Evolutionary conservation across 1,140 invertebrate species (phyloP).

Genomic region (Drosophila biarmipes): DNA sequence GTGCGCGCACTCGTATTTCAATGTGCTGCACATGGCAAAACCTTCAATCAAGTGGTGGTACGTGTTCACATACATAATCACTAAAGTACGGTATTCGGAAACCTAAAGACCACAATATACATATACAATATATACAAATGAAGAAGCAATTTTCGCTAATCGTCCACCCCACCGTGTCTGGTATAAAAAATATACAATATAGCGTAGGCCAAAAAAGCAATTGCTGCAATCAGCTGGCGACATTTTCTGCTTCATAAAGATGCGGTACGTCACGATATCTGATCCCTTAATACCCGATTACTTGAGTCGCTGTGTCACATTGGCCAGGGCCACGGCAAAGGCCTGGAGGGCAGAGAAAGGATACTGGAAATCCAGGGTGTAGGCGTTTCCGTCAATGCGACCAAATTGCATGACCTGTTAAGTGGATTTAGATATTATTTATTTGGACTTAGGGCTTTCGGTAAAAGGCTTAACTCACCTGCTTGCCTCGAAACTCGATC

Average conservation of each 20-base stretch:
- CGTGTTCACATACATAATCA: slow-evolving; percentile 58
- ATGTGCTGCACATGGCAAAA: slow-evolving; percentile 56
- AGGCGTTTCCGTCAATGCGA: slow-evolving; percentile 98
- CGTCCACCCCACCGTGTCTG: slow-evolving; percentile 7
- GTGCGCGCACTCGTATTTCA: slow-evolving; percentile 46
- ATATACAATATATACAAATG: slow-evolving; percentile 77
- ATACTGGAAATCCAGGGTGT: slow-evolving; percentile 99
- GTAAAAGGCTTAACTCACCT: slow-evolving; percentile 87
- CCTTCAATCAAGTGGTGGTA: slow-evolving; percentile 76
- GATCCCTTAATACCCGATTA: slow-evolving; percentile 84
- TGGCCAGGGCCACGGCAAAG: slow-evolving; percentile 98
- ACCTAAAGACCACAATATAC: slow-evolving; percentile 73
- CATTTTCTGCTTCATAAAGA: slow-evolving; percentile 6
- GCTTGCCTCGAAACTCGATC: slow-evolving; percentile 98
- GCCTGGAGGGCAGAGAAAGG: slow-evolving; percentile 99
- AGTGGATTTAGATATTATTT: neutral
- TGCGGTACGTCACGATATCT: slow-evolving; percentile 25
- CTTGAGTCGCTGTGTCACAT: slow-evolving; percentile 99
- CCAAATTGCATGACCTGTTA: slow-evolving; percentile 99
- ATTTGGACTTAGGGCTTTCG: neutral
- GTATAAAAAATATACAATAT: slow-evolving; percentile 59
- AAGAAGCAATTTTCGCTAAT: slow-evolving; percentile 43
- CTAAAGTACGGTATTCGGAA: slow-evolving; percentile 59
- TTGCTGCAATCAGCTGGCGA: slow-evolving; percentile 40
- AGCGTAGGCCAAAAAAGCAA: slow-evolving; percentile 59